Conservation (phyloP, 2,797 vertebrate species). For the Vireo griseus region DNA sequence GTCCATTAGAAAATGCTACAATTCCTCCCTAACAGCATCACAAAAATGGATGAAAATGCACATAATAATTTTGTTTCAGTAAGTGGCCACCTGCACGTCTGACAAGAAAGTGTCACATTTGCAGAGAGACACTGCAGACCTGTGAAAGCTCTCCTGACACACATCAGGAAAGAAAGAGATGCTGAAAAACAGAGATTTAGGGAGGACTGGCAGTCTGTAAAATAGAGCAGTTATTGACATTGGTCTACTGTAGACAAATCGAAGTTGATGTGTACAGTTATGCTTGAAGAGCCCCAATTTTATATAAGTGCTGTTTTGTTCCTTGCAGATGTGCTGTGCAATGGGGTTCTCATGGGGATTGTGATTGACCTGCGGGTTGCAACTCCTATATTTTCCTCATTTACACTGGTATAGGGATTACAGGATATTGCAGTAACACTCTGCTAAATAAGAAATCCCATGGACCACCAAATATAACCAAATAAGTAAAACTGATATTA, state of each 20-base stretch:
- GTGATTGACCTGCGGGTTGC: neutral
- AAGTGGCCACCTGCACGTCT: neutral
- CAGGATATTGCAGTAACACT: neutral
- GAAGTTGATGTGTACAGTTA: neutral
- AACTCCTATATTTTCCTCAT: neutral
- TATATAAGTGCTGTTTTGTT: neutral
- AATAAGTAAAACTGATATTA: neutral
- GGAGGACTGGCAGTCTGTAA: neutral
- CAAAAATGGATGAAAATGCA: neutral
- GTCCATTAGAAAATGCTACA: neutral
- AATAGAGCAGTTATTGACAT: neutral
- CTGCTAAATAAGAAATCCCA: neutral
- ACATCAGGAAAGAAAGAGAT: neutral
- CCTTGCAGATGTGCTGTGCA: neutral
- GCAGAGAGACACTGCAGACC: neutral
- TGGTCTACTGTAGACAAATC: neutral
- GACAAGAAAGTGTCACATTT: neutral
- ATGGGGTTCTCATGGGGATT: fast-evolving
- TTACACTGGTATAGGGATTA: neutral
- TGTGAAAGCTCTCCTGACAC: neutral
- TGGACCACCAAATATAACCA: neutral
- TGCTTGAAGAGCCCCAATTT: neutral
- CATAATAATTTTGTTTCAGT: neutral
- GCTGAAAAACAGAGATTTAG: neutral
- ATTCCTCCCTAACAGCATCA: neutral